Evolutionary conservation across 2,888 invertebrate genomes (phyloP).

Genomic region (Euphydryas editha): DNA sequence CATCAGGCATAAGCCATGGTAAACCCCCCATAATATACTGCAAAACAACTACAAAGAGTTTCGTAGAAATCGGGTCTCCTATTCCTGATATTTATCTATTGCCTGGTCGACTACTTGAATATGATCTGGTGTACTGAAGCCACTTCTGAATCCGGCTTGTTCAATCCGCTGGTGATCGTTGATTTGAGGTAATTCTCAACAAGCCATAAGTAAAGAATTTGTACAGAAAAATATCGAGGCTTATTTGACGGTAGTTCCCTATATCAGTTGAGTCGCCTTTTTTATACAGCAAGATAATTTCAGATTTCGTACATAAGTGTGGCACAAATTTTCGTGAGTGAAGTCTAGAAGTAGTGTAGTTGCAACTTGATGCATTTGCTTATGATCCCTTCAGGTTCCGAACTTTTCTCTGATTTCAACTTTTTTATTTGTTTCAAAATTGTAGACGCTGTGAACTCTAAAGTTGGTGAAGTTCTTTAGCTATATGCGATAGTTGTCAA

Average conservation of each 20-base stretch:
- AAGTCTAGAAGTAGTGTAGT: conserved; percentile 29
- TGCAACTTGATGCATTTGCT: conserved; percentile 41
- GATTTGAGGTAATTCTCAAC: conserved; percentile 16
- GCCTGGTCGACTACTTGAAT: no score
- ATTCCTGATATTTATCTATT: no score
- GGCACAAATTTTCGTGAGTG: conserved; percentile 38
- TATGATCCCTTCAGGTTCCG: conserved; percentile 38
- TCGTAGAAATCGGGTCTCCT: no score
- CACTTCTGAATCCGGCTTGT: no score
- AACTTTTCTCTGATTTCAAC: conserved; percentile 40
- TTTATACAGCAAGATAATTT: conserved; percentile 43
- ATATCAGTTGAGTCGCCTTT: conserved; percentile 44
- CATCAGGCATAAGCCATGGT: no score
- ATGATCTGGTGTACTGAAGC: no score
- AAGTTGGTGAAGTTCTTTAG: conserved; percentile 16
- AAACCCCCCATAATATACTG: no score
- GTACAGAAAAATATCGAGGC: conserved; percentile 22
- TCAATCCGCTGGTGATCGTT: no score
- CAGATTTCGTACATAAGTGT: conserved; percentile 37
- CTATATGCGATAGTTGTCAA: no score
- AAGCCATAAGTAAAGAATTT: conserved; percentile 13
- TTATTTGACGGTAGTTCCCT: conserved; percentile 38
- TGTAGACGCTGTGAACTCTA: conserved; percentile 32
- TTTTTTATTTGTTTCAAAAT: conserved; percentile 36
- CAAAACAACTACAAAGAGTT: no score